Evolutionary conservation across 1,140 invertebrate species (phyloP), one percentile per base, ranked within the genome.

Genomic region (Lineus longissimus): DNA sequence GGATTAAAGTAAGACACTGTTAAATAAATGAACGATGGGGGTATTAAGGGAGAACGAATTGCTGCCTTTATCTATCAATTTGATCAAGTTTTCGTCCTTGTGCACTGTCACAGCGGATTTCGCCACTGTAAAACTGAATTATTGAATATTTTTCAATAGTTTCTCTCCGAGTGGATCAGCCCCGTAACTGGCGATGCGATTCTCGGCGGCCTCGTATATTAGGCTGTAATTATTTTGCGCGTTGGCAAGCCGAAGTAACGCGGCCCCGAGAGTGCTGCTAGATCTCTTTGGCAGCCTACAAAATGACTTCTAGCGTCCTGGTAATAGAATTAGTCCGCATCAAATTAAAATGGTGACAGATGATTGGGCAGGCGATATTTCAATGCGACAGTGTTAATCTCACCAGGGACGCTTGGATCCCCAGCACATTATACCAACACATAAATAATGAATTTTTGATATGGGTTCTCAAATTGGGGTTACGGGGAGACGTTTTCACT

Each of bases 291-390:
- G 19, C 25, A 19, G 47, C 25, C 47, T 36, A 51, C 19, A n/a
- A 51, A 51, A 19, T 51, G 19, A 51, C 19, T 23, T 27, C n/a
- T n/a, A 27, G 19, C n/a, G n/a, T 27, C 25, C 47, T 19, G n/a
- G 47, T 51, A 51, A 51, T 51, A 51, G 47, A 51, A 51, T 51
- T 51, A 51, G n/a, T 27, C 47, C 19, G 19, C 47, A 51, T 19
- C 25, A 51, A 51, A 51, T 51, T 51, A 51, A 51, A 51, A 51
- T 51, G 47, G n/a, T 51, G 47, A 51, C 47, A 51, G 47, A 51
- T 51, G 47, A 51, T 51, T 51, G 47, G 47, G 33, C 33, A 36
- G 33, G 33, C 33, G 33, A 36, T 36, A 36, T 36, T 36, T 36
- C 33, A 36, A 36, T 15, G 33, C 33, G 33, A 36, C 33, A 36